phyloP scores from a whole-genome alignment of 2,797 vertebrate genomes.

The Lemur catta region DNA sequence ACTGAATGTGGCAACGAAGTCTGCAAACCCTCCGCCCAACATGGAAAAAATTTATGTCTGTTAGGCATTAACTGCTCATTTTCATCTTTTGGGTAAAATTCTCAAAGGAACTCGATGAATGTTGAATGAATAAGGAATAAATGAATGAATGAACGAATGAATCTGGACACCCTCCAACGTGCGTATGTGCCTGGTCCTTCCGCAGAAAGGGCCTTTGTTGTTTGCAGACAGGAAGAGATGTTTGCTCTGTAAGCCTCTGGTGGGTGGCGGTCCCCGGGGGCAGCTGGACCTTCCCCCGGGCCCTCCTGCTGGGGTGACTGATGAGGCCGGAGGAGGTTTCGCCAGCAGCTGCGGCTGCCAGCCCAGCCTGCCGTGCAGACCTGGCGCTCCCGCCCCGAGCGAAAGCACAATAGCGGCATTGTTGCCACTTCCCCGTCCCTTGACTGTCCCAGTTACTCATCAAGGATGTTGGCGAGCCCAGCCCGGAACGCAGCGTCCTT shows the following conservation, averaged over 20 bases:
- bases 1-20: rapidly evolving
- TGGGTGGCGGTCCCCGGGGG: neutral
- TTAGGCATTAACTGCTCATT: neutral
- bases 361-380: neutral
- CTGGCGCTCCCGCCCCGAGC: neutral
- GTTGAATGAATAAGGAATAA: rapidly evolving
- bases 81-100: neutral
- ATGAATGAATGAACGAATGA: neutral
- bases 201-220: slow-evolving; percentile 24
- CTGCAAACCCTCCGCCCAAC: neutral
- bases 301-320: neutral
- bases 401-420: slow-evolving; percentile 53
- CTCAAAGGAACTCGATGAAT: neutral
- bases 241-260: neutral
- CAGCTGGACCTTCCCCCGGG: neutral
- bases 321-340: neutral
- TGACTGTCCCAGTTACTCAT: slow-evolving; percentile 48
- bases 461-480: slow-evolving; percentile 21
- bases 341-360: slow-evolving; percentile 9
- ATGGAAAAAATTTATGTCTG: neutral
- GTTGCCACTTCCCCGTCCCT: slow-evolving; percentile 35
- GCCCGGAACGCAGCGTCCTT: slow-evolving; percentile 58
- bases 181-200: rapidly evolving
- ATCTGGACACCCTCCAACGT: rapidly evolving
- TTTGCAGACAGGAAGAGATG: neutral